Evolutionary conservation across 2,113 vertebrate species (phyloP).

Genomic region (Apistogramma diplotaenia): DNA sequence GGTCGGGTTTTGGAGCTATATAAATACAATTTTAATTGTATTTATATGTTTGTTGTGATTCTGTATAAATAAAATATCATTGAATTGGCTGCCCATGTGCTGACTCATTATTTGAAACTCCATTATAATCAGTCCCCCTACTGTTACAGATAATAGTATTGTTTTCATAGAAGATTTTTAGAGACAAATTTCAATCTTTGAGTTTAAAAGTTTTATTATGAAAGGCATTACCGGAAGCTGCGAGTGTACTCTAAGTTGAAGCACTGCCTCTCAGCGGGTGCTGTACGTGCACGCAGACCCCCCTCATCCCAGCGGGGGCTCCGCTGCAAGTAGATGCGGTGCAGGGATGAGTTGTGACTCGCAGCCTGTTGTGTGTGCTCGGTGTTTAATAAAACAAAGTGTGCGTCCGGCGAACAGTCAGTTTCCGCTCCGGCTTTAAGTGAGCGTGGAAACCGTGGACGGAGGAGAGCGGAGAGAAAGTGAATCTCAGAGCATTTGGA

Average conservation of each 20-base stretch:
- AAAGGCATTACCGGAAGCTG: not conserved
- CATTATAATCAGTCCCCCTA: not conserved
- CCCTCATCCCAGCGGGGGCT: conserved; percentile 48
- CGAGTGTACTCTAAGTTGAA: accelerated
- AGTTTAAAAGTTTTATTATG: conserved; percentile 26
- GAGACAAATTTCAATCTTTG: too few species aligned
- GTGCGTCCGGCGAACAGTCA: too few species aligned
- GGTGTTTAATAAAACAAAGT: not conserved
- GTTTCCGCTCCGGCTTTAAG: accelerated
- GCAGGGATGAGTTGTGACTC: conserved; percentile 14
- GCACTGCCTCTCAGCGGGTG: not conserved
- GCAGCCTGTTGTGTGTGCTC: conserved; percentile 17
- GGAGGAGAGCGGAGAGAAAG: not conserved
- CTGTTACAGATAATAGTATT: too few species aligned
- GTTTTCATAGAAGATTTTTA: too few species aligned
- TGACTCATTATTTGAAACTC: not conserved
- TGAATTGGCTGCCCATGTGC: too few species aligned
- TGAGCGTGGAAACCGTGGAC: not conserved
- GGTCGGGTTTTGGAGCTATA: too few species aligned
- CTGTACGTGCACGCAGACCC: not conserved
- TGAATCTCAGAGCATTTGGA: not conserved
- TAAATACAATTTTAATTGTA: too few species aligned
- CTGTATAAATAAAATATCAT: too few species aligned
- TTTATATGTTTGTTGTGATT: too few species aligned
- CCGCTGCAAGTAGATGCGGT: conserved; percentile 2